Base-by-base conservation (phyloP, 2,888 invertebrate genomes). In the Neoascia interrupta region DNA sequence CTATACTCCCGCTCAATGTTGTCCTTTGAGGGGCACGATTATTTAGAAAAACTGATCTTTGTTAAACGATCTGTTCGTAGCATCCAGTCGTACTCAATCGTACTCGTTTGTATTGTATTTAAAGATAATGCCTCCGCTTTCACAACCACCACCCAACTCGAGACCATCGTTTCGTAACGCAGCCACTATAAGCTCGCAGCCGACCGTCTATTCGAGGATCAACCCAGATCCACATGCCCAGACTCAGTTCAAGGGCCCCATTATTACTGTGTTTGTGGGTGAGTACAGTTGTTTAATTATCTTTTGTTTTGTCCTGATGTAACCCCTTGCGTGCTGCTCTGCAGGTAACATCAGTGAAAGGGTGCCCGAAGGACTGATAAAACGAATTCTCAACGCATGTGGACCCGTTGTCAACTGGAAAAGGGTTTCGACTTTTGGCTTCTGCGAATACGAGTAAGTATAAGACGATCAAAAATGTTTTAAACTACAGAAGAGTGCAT, bases 191-290 rank as follows among this genome's bases (percentile, higher is more conserved):
- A 89, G 88, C 58, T 89, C 89, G 34, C 88, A 88, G 64, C 89
- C 89, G 8, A 88, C 87, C 39, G 87, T 89, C 0, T 88, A 89
- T 76, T 87, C 86, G 31, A 83, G 87, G 2, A 85, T 85, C 10
- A 82, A 83, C 41, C 85, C 87, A 1, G 88, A 87, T 73, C 85
- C 88, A 11, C 79, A 79, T 68, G 69, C 75, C 34, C 84, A 85
- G 56, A 86, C 86, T 3, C 88, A 87, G 60, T 87, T 85, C 56
- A 93, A 93, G 51, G 96, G 97, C 0, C 97, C 98, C 0, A 94
- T 97, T 1, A 97, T 99, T 28, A 99, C 99, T 1, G 98, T 99
- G 1, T 99, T 99, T 90, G 96, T 99, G 49, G 98, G 98, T 92
- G 87, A 85, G 87, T 85, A 47, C 3, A 15, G 8, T 15, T 1